These are phyloP conservation scores for Microdon myrmicae DNA, from an alignment of 2,888 invertebrate genomes.

Conservation along the genomic window DNA sequence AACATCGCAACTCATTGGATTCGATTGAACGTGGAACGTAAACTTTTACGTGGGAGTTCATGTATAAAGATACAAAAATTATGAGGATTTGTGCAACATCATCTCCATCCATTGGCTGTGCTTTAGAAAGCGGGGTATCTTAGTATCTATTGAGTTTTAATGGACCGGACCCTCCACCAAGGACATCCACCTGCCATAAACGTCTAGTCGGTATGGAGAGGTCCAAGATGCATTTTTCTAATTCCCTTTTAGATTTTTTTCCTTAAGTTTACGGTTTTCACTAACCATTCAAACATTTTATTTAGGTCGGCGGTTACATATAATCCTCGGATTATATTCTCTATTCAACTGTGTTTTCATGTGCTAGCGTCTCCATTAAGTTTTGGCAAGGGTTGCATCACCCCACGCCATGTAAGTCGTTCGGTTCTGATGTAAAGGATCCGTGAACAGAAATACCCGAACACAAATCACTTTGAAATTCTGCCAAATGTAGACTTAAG, in stretches of 20 bases:
- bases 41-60: slow-evolving; percentile 18
- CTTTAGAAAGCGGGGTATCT: too few relatives aligned
- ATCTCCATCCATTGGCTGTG: neutral
- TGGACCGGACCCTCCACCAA: too few relatives aligned
- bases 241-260: too few relatives aligned
- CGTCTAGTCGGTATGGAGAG: too few relatives aligned
- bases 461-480: slow-evolving; percentile 24
- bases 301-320: slow-evolving; percentile 26
- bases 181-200: too few relatives aligned
- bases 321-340: slow-evolving; percentile 5
- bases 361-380: slow-evolving; percentile 10
- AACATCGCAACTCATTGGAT: too few relatives aligned
- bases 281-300: slow-evolving; percentile 26
- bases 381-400: slow-evolving; percentile 31
- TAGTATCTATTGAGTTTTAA: slow-evolving; percentile 29
- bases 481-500: slow-evolving; percentile 18
- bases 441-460: too few relatives aligned
- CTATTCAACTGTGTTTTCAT: neutral
- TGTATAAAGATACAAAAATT: slow-evolving; percentile 14
- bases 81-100: slow-evolving; percentile 14
- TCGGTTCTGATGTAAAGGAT: too few relatives aligned
- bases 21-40: too few relatives aligned
- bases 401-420: too few relatives aligned
- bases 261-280: too few relatives aligned
- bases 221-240: too few relatives aligned